These are phyloP conservation scores for Pitangus sulphuratus DNA, from an alignment of 2,797 vertebrate species.

Conservation along the genomic window DNA sequence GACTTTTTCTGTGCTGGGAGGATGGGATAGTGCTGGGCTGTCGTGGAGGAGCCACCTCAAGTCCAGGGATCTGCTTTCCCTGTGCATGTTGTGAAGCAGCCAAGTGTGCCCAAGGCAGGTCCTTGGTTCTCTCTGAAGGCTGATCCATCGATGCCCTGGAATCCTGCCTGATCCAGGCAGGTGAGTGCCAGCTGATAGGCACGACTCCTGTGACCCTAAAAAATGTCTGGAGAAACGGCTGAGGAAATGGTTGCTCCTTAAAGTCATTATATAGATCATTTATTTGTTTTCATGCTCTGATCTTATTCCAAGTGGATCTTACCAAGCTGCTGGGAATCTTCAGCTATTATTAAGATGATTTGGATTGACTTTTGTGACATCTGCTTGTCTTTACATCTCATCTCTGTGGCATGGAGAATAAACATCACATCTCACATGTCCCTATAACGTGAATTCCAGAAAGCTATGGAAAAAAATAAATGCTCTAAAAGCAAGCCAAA, in stretches of 20 bases:
- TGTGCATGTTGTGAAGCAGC: accelerated
- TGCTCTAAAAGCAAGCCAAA: background rate
- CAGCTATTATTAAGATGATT: background rate
- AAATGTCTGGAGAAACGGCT: background rate
- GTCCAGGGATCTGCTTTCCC: background rate
- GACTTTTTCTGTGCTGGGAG: accelerated
- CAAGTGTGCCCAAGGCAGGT: background rate
- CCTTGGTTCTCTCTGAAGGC: background rate
- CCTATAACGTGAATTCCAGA: background rate
- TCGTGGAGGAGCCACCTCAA: accelerated
- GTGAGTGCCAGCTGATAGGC: background rate
- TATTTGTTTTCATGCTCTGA: background rate
- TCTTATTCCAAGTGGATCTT: background rate
- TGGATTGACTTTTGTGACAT: background rate
- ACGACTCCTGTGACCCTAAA: no score
- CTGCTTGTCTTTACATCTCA: background rate
- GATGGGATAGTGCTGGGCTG: background rate
- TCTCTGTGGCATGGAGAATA: background rate
- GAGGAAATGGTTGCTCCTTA: background rate
- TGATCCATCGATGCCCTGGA: background rate
- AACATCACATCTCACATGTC: background rate
- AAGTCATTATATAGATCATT: background rate
- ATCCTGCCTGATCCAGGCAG: background rate
- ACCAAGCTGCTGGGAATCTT: background rate
- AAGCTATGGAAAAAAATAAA: background rate